Conservation (phyloP, 1,140 invertebrate species). For the Vanessa atalanta region DNA sequence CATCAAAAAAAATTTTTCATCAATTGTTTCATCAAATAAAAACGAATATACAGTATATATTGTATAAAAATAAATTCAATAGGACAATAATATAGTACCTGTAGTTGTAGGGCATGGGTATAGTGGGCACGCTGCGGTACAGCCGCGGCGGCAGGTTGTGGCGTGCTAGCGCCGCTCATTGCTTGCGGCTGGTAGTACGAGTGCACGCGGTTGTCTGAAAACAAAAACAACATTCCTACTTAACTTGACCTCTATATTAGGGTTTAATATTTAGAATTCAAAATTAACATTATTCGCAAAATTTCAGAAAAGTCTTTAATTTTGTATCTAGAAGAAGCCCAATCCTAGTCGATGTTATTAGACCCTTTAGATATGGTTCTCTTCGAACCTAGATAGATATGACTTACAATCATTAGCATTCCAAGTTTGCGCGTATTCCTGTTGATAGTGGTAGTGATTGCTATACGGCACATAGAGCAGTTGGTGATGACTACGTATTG, state of each 20-base stretch:
- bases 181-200: conserved; percentile 62
- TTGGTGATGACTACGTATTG: conserved; percentile 84
- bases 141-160: conserved; percentile 41
- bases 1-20: too few species aligned
- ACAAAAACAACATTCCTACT: conserved; percentile 1
- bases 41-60: too few species aligned
- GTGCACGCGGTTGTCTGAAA: conserved; percentile 60
- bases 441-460: conserved; percentile 73
- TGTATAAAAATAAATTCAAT: neutral
- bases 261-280: too few species aligned
- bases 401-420: conserved; percentile 63
- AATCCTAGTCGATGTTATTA: too few species aligned
- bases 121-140: conserved; percentile 65
- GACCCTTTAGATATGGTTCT: too few species aligned
- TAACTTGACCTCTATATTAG: neutral
- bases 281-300: too few species aligned
- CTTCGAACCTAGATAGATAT: neutral
- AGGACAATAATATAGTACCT: conserved; percentile 36
- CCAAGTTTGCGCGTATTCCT: conserved; percentile 63
- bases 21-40: too few species aligned
- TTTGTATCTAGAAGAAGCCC: too few species aligned
- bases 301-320: too few species aligned
- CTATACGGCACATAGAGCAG: conserved; percentile 89
- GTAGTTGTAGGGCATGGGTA: conserved; percentile 66
- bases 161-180: conserved; percentile 43